A percentile compares a stretch with the other conserved stretches of the same genome.
Evolutionary conservation across 2,113 vertebrate species (phyloP).

Genomic region (Neolamprologus falcicula): DNA sequence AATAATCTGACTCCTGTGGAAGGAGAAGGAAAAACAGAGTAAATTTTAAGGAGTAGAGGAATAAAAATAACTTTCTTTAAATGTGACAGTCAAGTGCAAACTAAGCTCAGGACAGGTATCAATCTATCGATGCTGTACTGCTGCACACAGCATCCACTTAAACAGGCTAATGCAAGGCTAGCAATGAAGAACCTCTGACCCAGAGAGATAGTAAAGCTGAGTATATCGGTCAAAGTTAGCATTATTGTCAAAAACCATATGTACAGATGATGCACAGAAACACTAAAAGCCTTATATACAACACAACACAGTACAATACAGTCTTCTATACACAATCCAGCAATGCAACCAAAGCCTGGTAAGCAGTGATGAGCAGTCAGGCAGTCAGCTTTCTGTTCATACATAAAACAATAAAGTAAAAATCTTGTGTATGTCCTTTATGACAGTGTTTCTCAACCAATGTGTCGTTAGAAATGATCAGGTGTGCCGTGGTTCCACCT

Average conservation of each 20-base stretch:
- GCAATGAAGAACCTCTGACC: background rate
- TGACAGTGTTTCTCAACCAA: background rate
- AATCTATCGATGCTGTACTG: fast-evolving
- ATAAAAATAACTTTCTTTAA: background rate
- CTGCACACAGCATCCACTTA: background rate
- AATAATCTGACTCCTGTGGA: background rate
- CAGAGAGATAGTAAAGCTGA: background rate
- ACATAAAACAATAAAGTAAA: background rate
- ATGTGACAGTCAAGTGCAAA: background rate
- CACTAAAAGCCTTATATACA: background rate
- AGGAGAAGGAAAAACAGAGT: background rate
- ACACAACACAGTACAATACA: fast-evolving
- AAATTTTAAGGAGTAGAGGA: background rate
- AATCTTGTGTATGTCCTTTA: background rate
- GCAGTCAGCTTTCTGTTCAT: background rate
- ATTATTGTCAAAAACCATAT: background rate
- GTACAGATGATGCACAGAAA: background rate
- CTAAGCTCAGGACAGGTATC: background rate
- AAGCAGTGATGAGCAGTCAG: background rate
- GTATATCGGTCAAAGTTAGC: background rate
- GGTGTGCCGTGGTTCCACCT: background rate
- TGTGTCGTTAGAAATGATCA: fast-evolving
- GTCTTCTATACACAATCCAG: background rate
- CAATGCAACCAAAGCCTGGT: background rate
- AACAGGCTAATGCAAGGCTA: background rate